phyloP scores from a whole-genome alignment of 2,113 vertebrate genomes.

The Colaptes auratus region DNA sequence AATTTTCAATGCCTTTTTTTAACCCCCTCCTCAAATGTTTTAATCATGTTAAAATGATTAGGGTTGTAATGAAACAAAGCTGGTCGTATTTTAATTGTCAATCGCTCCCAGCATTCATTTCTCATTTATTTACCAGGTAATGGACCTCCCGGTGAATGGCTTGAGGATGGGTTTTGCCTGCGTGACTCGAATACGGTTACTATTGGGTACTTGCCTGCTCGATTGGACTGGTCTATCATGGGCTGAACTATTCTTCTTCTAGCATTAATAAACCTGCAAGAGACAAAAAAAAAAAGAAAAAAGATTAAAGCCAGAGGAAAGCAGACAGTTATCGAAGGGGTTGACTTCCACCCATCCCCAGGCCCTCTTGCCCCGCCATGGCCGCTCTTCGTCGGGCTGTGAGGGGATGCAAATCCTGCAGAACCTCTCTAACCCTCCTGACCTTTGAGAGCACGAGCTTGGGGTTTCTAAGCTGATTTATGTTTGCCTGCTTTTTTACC shows the following conservation, averaged over 20 bases:
- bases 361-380: not conserved
- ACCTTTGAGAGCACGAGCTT: constrained; percentile 86
- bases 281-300: constrained; percentile 35
- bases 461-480: constrained; percentile 94
- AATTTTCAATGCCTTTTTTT: not conserved
- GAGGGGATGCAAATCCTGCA: constrained; percentile 50
- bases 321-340: constrained; percentile 46
- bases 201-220: constrained; percentile 96
- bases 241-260: constrained; percentile 99
- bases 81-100: constrained; percentile 73
- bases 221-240: constrained; percentile 99
- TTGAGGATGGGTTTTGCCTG: constrained; percentile 81
- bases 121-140: constrained; percentile 86
- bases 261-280: constrained; percentile 98
- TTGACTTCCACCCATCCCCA: not conserved
- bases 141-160: constrained; percentile 86
- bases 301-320: constrained; percentile 2
- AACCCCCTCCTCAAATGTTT: not conserved
- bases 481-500: constrained; percentile 92
- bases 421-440: constrained; percentile 82
- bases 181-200: constrained; percentile 85
- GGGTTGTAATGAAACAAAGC: constrained; percentile 69
- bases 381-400: not conserved
- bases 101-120: constrained; percentile 72
- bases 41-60: constrained; percentile 72